These are phyloP conservation scores for Tetrapedia diversipes DNA, from an alignment of 2,888 invertebrate genomes.

Conservation along the genomic window DNA sequence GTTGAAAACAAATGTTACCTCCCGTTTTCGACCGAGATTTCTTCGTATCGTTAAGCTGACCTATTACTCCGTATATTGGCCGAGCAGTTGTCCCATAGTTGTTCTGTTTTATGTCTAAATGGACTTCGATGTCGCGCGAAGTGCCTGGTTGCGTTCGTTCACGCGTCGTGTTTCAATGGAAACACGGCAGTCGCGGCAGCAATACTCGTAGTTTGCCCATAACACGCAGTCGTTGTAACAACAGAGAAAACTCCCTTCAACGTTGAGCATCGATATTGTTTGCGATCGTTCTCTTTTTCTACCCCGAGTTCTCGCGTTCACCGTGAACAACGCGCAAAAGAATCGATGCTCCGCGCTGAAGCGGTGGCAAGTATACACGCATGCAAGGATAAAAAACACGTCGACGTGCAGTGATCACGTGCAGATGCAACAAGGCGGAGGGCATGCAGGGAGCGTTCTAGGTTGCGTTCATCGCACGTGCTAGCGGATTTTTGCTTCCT, in stretches of 20 bases:
- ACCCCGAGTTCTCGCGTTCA: not conserved
- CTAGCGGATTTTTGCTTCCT: conserved; percentile 28
- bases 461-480: conserved; percentile 43
- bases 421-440: conserved; percentile 75
- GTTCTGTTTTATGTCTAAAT: too few relatives aligned
- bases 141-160: not conserved
- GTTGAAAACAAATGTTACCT: too few relatives aligned
- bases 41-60: too few relatives aligned
- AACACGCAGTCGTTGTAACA: conserved; percentile 64
- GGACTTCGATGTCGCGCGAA: too few relatives aligned
- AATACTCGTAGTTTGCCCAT: conserved; percentile 39
- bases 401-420: conserved; percentile 76
- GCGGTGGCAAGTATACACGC: conserved; percentile 58
- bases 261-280: not conserved
- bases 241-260: conserved; percentile 15
- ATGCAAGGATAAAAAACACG: conserved; percentile 75
- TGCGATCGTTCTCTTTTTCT: not conserved
- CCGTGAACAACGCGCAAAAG: not conserved
- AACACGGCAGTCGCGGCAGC: not conserved
- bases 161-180: not conserved
- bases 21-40: too few relatives aligned
- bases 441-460: conserved; percentile 74
- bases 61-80: too few relatives aligned
- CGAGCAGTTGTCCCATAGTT: too few relatives aligned
- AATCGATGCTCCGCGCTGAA: conserved; percentile 20